These are phyloP conservation scores for Sycobia sp. DNA, from an alignment of 1,140 invertebrate species.

Conservation along the genomic window DNA sequence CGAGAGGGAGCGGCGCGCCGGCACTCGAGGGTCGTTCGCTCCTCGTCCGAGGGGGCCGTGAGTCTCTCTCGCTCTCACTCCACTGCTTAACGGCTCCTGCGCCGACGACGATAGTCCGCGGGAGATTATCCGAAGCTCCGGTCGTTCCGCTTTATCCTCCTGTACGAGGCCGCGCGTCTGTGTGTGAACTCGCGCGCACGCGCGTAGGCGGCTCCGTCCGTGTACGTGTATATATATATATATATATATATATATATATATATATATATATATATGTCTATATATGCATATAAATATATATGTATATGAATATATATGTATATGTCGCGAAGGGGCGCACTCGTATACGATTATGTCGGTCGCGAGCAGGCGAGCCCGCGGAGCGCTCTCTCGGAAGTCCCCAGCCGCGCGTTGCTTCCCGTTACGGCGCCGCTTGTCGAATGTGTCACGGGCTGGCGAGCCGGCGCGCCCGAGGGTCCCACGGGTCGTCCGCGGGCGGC, in stretches of 20 bases:
- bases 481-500: conserved; percentile 43
- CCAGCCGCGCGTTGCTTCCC: conserved; percentile 61
- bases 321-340: too few species aligned
- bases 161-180: neutral
- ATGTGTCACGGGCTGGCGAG: conserved; percentile 60
- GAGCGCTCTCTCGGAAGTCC: conserved; percentile 54
- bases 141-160: too few species aligned
- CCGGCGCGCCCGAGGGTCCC: conserved; percentile 56
- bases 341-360: too few species aligned
- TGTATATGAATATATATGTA: too few species aligned
- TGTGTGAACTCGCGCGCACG: neutral
- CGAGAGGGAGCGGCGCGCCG: conserved; percentile 4
- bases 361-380: neutral
- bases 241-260: too few species aligned
- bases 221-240: too few species aligned
- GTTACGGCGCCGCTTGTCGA: conserved; percentile 63
- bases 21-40: conserved; percentile 44
- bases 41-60: neutral
- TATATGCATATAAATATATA: too few species aligned
- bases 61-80: too few species aligned
- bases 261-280: too few species aligned
- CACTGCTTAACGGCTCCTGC: conserved; percentile 3
- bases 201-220: neutral
- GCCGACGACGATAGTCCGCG: neutral
- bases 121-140: neutral